These are phyloP conservation scores for Epistrophe grossulariae DNA, from an alignment of 2,888 invertebrate species.

Conservation along the genomic window DNA sequence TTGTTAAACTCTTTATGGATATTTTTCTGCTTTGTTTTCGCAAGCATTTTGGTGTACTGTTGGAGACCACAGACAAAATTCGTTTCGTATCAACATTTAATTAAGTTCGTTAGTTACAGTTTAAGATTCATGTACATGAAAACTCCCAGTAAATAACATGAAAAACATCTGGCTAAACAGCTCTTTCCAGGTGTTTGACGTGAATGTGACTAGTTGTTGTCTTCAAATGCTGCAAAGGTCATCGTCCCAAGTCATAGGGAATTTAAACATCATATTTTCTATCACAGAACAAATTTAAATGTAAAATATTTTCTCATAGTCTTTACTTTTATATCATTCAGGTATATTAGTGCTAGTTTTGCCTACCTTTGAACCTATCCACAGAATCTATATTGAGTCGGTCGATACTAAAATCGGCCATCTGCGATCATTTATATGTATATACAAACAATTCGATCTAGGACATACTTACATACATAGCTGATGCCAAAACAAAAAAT, in stretches of 20 bases:
- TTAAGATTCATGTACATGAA: no score
- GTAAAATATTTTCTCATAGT: background rate
- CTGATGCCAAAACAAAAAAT: background rate
- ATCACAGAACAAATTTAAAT: background rate
- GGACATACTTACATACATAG: background rate
- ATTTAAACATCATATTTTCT: background rate
- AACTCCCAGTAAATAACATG: no score
- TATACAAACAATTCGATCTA: background rate
- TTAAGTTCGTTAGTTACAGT: no score
- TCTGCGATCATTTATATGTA: slow-evolving; percentile 59
- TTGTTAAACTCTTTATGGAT: no score
- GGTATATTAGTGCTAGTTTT: background rate
- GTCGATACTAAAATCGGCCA: slow-evolving; percentile 32
- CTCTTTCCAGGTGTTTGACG: slow-evolving; percentile 4
- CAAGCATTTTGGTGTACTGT: no score
- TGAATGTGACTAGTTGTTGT: background rate
- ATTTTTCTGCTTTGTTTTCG: no score
- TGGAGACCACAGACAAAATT: no score
- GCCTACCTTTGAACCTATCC: background rate
- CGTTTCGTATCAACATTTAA: no score
- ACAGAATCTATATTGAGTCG: slow-evolving; percentile 24
- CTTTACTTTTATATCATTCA: background rate
- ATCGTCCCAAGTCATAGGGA: background rate
- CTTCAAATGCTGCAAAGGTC: background rate
- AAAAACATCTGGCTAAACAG: background rate